phyloP scores from a whole-genome alignment of 2,888 invertebrate species.

The Fragum whitleyi region DNA sequence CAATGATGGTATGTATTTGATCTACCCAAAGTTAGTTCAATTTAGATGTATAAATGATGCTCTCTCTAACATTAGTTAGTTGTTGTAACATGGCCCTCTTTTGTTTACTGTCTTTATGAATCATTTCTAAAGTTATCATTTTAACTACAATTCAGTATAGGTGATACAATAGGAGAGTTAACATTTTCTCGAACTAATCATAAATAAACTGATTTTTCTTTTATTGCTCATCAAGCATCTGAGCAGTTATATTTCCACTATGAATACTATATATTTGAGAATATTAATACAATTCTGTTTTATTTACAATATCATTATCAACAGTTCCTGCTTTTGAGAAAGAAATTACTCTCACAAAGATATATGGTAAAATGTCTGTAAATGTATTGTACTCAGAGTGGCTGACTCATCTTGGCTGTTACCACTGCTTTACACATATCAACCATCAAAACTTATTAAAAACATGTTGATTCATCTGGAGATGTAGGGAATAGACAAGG shows the following conservation, averaged over 20 bases:
- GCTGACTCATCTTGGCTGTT: background rate
- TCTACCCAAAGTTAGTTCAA: slow-evolving; percentile 18
- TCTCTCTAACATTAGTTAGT: slow-evolving; percentile 28
- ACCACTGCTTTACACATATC: background rate
- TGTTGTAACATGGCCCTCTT: slow-evolving; percentile 32
- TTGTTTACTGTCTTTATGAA: slow-evolving; percentile 17
- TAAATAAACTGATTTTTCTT: too few relatives aligned
- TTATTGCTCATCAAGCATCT: too few relatives aligned
- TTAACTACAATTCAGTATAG: background rate
- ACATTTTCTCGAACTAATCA: too few relatives aligned
- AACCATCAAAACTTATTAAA: background rate
- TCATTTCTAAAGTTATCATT: background rate
- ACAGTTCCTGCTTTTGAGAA: background rate
- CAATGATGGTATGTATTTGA: slow-evolving; percentile 27
- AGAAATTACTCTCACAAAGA: background rate
- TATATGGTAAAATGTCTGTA: background rate
- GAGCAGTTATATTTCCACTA: too few relatives aligned
- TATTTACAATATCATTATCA: too few relatives aligned
- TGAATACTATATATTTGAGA: too few relatives aligned
- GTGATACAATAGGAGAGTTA: too few relatives aligned
- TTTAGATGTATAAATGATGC: slow-evolving; percentile 23
- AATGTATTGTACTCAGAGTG: background rate
- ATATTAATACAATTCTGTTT: too few relatives aligned
- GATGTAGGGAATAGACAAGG: too few relatives aligned
- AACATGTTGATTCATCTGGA: too few relatives aligned